Conservation (phyloP, 2,888 invertebrate genomes). For the Eucera pruinosa region DNA sequence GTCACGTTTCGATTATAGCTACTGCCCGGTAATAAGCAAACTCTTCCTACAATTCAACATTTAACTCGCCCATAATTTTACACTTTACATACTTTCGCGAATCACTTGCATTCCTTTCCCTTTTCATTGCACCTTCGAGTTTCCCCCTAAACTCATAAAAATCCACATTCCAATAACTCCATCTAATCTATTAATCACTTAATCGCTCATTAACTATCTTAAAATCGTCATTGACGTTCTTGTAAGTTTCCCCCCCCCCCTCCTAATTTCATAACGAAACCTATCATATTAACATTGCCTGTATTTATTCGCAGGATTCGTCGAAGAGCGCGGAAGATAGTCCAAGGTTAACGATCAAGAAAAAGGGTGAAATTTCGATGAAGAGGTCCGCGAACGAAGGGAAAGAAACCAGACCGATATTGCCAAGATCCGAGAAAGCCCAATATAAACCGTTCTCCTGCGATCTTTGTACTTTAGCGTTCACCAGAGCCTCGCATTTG, state of each 20-base stretch:
- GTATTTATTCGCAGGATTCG: constrained; percentile 72
- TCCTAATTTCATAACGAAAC: background rate
- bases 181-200: no score
- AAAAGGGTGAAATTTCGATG: constrained; percentile 53
- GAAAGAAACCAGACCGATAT: constrained; percentile 55
- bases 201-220: no score
- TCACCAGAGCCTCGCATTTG: constrained; percentile 89
- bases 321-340: constrained; percentile 64
- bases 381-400: constrained; percentile 58
- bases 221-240: constrained; percentile 52
- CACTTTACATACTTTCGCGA: no score
- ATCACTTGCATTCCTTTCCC: no score
- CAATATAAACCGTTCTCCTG: constrained; percentile 82
- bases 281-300: background rate
- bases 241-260: constrained; percentile 34
- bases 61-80: no score
- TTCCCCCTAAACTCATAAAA: no score
- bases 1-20: no score
- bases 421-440: constrained; percentile 72
- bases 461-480: constrained; percentile 83
- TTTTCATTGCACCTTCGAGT: no score
- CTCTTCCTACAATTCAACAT: no score
- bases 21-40: no score
- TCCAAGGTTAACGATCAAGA: constrained; percentile 50
- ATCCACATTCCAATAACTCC: no score